Evolutionary conservation across 2,797 vertebrate genomes (phyloP), one percentile per base, ranked within the genome.

Genomic region (Sorex maritimensis): DNA sequence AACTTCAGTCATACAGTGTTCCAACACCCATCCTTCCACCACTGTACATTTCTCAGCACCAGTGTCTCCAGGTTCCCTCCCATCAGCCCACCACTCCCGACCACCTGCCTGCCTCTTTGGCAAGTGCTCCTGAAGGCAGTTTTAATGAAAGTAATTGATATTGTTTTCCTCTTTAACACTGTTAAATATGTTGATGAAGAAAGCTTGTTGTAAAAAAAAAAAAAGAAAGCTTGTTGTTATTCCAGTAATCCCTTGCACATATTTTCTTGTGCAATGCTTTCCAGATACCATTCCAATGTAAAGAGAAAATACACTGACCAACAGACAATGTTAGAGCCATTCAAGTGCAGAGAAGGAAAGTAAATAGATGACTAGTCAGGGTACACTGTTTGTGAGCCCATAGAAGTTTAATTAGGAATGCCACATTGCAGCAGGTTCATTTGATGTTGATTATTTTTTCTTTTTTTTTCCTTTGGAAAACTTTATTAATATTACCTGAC

Each of bases 141-240:
- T 92, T 55, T 92, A 84, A 74, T 78, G 90, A 61, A 87, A 65
- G 71, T 58, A 4, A 55, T 75, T 73, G 46, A 23, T 65, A 58
- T 46, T 84, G 1, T 81, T 30, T 46, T 87, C 34, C 81, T 94
- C 61, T 30, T 91, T 67, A 88, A 49, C 65, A 58, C 46, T 95
- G 74, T 26, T 84, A 34, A 87, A 10, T 85, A 24, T 93, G 71
- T 44, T 85, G 17, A 87, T 69, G 44, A 46, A 77, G 67, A 21
- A 69, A 26, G 34, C 55, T 17, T 58, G 14, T 58, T 65, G 30
- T 82, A 34, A 34, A 34, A 34, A 34, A 34, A 34, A 34, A 34
- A 34, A 34, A 14, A 75, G 67, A 21, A 68, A 26, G 34, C 55
- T 17, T 58, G 14, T 58, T 65, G 30, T 82, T 81, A 77, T 77